Base-by-base conservation (phyloP, 2,888 invertebrate genomes). In the Acholoe squamosa region DNA sequence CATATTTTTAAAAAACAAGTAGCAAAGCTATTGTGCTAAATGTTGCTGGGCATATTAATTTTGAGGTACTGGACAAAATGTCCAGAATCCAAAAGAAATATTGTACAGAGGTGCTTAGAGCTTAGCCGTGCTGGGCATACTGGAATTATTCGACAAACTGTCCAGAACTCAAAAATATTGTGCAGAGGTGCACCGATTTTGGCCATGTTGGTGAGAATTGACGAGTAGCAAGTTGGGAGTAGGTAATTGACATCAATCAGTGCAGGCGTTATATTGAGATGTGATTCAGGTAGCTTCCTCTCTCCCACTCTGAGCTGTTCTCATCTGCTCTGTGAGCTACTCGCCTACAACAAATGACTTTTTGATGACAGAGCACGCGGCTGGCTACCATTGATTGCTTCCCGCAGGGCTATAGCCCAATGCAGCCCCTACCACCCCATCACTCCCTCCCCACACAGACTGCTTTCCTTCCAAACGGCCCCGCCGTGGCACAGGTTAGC, bases 331-430 rank as follows among this genome's bases (percentile, higher is more conserved):
- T n/a, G n/a, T 10, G 31, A n/a, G 71, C 71, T 28, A 28, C 25
- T n/a, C 71, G 71, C 71, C 71, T 28, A 14, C 71, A 28, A 71
- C 71, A 71, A 71, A 71, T 71, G 71, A 28, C 71, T 71, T 71
- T 71, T 71, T 71, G 71, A 71, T 71, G 71, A 71, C 71, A 71
- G 71, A 28, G 71, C 71, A 28, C 25, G 28, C 71, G 71, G n/a
- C 12, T 25, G 25, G 71, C 71, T 7, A 14, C 71, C 71, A 71
- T 71, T 71, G 71, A 71, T 71, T 71, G 71, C 14, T 28, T 25
- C 71, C 71, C 71, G 14, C 71, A 28, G 71, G 71, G 14, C 61
- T 19, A 61, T n/a, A 19, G 22, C 61, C 61, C 19, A 19, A 61
- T 19, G 14, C 19, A 19, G 61, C 19, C 3, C 43, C 43, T 7